Evolutionary conservation across 2,113 vertebrate genomes (phyloP).

Genomic region (Anguilla rostrata): DNA sequence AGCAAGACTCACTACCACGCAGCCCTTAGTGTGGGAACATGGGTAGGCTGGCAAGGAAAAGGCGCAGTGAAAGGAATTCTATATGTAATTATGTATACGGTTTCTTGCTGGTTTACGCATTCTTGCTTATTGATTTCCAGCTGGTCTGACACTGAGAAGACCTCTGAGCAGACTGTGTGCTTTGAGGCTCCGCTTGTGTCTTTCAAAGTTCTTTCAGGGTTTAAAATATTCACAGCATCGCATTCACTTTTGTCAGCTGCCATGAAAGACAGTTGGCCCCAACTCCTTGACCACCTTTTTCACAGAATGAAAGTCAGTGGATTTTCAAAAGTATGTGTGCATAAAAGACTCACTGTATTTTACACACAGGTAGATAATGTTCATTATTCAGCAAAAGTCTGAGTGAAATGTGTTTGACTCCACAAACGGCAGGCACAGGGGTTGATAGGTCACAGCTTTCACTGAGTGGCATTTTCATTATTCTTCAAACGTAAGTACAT

Average conservation of each 20-base stretch:
- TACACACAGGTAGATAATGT: neutral
- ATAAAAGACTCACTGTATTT: neutral
- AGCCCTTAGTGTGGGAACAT: too few species aligned
- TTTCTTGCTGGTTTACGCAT: too few species aligned
- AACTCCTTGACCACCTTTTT: neutral
- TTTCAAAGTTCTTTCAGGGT: neutral
- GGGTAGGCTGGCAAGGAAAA: too few species aligned
- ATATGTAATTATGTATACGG: too few species aligned
- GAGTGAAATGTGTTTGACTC: neutral
- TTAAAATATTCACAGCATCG: neutral
- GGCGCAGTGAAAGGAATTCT: too few species aligned
- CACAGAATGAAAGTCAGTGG: neutral
- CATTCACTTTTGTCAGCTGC: neutral
- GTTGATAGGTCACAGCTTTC: neutral
- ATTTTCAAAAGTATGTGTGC: neutral
- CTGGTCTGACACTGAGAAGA: neutral
- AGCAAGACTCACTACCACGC: too few species aligned
- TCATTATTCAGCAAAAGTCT: neutral
- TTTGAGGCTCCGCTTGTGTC: neutral
- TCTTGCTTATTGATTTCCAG: neutral
- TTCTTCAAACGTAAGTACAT: slow-evolving; percentile 28
- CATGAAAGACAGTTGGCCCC: neutral
- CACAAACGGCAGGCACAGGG: neutral
- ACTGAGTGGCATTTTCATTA: neutral
- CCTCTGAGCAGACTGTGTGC: neutral